Conservation (phyloP, 2,113 vertebrate genomes). For the Heterotis niloticus region DNA sequence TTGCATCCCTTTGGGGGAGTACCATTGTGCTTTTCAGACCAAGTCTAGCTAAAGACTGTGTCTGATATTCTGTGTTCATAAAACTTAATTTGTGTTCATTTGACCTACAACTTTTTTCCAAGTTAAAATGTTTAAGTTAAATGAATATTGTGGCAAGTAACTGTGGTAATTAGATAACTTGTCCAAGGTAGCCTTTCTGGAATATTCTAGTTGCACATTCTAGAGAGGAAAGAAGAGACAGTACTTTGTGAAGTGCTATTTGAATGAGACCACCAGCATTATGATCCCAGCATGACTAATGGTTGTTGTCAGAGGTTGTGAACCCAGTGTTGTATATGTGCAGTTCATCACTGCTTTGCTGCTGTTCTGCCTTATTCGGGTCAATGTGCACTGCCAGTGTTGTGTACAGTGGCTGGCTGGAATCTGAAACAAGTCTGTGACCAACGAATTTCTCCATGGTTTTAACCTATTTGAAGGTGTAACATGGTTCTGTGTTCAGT, state of each 20-base stretch:
- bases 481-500: background rate
- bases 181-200: background rate
- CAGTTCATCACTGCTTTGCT: background rate
- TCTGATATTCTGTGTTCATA: background rate
- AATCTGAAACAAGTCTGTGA: conserved; percentile 2
- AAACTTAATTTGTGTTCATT: no score
- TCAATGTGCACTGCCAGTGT: background rate
- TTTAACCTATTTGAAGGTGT: background rate
- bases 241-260: background rate
- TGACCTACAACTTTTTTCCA: no score
- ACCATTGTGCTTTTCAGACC: background rate
- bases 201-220: background rate
- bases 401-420: background rate
- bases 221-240: background rate
- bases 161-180: no score
- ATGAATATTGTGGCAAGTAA: background rate
- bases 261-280: background rate
- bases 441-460: background rate
- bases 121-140: no score
- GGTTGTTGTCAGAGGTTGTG: background rate
- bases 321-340: background rate
- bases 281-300: background rate
- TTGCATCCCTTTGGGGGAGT: no score
- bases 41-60: background rate
- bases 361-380: background rate